Evolutionary conservation across 2,888 invertebrate species (phyloP).

Genomic region (Meiosimyza platycephala): DNA sequence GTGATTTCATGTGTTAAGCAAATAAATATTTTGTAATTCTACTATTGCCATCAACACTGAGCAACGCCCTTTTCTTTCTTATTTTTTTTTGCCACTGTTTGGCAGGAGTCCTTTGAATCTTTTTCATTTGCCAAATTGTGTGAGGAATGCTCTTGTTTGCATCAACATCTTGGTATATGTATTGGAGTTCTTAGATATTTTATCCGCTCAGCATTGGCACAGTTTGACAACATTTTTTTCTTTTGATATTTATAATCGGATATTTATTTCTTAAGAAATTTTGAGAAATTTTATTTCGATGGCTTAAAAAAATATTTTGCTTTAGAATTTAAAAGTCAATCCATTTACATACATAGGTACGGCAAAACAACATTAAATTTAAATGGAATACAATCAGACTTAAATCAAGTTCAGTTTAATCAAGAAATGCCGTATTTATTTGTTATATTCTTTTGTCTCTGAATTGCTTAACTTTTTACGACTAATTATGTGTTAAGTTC

Average conservation of each 20-base stretch:
- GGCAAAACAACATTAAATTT: too few relatives aligned
- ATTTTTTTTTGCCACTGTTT: background rate
- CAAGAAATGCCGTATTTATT: too few relatives aligned
- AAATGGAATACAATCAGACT: too few relatives aligned
- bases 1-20: slow-evolving; percentile 19
- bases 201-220: slow-evolving; percentile 42
- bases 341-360: too few relatives aligned
- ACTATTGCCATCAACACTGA: slow-evolving; percentile 29
- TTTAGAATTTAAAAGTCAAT: slow-evolving; percentile 33
- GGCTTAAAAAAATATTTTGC: slow-evolving; percentile 59
- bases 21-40: slow-evolving; percentile 35
- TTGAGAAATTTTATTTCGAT: slow-evolving; percentile 48
- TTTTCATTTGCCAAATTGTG: slow-evolving; percentile 9
- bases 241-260: slow-evolving; percentile 54
- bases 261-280: slow-evolving; percentile 58
- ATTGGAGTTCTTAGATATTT: slow-evolving; percentile 35
- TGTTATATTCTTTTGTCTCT: too few relatives aligned
- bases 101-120: background rate
- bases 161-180: too few relatives aligned
- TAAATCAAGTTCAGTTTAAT: too few relatives aligned
- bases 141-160: background rate
- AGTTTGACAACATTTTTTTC: slow-evolving; percentile 47
- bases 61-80: slow-evolving; percentile 34
- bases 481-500: too few relatives aligned
- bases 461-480: too few relatives aligned